These are phyloP conservation scores for Pissodes strobi DNA, from an alignment of 1,140 invertebrate species.

Conservation along the genomic window DNA sequence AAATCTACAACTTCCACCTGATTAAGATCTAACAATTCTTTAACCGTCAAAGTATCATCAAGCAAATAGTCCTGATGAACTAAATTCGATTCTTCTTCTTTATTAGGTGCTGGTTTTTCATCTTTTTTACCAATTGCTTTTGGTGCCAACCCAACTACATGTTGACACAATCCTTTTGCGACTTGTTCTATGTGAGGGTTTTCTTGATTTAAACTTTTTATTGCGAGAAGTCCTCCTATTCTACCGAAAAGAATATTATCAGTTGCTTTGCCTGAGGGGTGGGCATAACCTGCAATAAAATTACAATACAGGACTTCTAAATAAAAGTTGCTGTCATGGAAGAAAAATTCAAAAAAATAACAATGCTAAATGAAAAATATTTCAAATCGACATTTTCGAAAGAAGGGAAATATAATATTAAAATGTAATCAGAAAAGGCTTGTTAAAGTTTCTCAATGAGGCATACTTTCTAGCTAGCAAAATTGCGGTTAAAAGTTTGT, in stretches of 20 bases:
- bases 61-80: slow-evolving; percentile 88
- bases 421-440: too few relatives aligned
- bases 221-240: slow-evolving; percentile 81
- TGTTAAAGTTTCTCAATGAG: too few relatives aligned
- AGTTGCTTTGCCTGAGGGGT: slow-evolving; percentile 63
- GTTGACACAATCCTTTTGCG: slow-evolving; percentile 73
- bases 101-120: slow-evolving; percentile 63
- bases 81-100: slow-evolving; percentile 74
- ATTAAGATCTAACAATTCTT: slow-evolving; percentile 72
- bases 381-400: too few relatives aligned
- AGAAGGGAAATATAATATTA: too few relatives aligned
- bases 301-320: too few relatives aligned
- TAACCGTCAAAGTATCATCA: slow-evolving; percentile 73
- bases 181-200: slow-evolving; percentile 58
- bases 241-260: slow-evolving; percentile 70
- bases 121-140: slow-evolving; percentile 71
- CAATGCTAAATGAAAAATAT: too few relatives aligned
- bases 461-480: too few relatives aligned
- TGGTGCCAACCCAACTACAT: slow-evolving; percentile 91
- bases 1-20: slow-evolving; percentile 78
- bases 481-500: too few relatives aligned
- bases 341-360: too few relatives aligned
- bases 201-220: slow-evolving; percentile 57
- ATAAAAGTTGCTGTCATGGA: too few relatives aligned
- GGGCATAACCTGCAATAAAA: slow-evolving; percentile 66